These are phyloP conservation scores for Trypoxylon attenuatum DNA, from an alignment of 2,888 invertebrate genomes.

Conservation along the genomic window DNA sequence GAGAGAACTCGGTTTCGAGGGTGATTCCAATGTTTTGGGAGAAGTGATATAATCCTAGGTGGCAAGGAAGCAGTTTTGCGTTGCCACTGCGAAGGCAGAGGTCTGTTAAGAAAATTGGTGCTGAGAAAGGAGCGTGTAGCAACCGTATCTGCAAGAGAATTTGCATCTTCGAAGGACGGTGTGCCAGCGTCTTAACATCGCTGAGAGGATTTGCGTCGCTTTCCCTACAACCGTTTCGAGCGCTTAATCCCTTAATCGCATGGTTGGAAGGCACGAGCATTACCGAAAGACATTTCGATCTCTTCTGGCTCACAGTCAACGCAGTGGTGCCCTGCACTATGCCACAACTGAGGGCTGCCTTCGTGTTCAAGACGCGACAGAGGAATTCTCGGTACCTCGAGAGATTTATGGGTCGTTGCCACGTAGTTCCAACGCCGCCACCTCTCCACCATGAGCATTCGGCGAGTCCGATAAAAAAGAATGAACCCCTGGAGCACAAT, in stretches of 20 bases:
- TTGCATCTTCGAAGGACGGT: background rate
- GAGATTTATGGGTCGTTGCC: constrained; percentile 20
- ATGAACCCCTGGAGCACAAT: too few species aligned
- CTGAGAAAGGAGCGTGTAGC: background rate
- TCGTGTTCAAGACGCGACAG: constrained; percentile 4
- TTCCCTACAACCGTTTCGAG: constrained; percentile 27
- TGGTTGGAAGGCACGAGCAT: constrained; percentile 20
- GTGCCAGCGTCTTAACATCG: constrained; percentile 17
- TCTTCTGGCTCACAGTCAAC: background rate
- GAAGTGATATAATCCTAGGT: background rate
- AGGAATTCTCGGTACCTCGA: constrained; percentile 17
- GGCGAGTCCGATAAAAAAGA: background rate
- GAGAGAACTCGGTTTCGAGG: background rate
- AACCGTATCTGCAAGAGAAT: background rate
- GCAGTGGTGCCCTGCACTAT: too few species aligned
- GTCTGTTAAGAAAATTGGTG: background rate
- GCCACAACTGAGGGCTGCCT: background rate
- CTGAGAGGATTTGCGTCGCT: constrained; percentile 34
- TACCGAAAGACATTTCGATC: constrained; percentile 29
- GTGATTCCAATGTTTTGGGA: background rate
- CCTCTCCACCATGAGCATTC: too few species aligned
- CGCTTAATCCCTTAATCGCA: constrained; percentile 43
- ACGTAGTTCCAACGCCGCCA: too few species aligned
- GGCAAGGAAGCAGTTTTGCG: background rate
- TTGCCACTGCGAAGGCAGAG: background rate